Evolutionary conservation across 2,113 vertebrate species (phyloP).

Genomic region (Podarcis muralis): DNA sequence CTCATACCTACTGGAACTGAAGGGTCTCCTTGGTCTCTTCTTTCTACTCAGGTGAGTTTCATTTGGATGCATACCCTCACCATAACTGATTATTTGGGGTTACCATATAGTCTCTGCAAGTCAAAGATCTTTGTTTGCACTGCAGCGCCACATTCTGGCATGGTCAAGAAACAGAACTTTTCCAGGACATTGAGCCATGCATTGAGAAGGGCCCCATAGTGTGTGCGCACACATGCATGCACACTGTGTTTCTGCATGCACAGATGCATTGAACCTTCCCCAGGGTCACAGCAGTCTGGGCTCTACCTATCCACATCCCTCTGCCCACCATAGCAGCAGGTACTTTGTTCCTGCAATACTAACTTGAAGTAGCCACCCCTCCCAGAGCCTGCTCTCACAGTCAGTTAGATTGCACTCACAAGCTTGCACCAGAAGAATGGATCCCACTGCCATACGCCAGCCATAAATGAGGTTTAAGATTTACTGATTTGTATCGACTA

Average conservation of each 20-base stretch:
- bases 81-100: not conserved
- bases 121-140: not conserved
- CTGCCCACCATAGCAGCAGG: not conserved
- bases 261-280: not conserved
- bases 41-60: conserved; percentile 75
- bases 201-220: not conserved
- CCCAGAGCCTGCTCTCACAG: not conserved
- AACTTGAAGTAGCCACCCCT: not conserved
- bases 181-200: no score
- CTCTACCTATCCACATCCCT: not conserved
- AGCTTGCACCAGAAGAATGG: no score
- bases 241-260: not conserved
- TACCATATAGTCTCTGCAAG: not conserved
- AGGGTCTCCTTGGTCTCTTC: conserved; percentile 74
- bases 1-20: conserved; percentile 73
- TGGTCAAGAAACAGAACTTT: not conserved
- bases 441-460: no score
- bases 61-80: not conserved
- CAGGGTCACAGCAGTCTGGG: not conserved
- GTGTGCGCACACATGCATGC: not conserved
- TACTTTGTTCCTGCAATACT: not conserved
- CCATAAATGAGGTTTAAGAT: not conserved
- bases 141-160: not conserved
- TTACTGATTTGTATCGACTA: not conserved
- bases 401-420: not conserved